A percentile compares a stretch with the other conserved stretches of the same genome.
phyloP scores from a whole-genome alignment of 2,113 vertebrate species.

The Odobenus rosmarus region DNA sequence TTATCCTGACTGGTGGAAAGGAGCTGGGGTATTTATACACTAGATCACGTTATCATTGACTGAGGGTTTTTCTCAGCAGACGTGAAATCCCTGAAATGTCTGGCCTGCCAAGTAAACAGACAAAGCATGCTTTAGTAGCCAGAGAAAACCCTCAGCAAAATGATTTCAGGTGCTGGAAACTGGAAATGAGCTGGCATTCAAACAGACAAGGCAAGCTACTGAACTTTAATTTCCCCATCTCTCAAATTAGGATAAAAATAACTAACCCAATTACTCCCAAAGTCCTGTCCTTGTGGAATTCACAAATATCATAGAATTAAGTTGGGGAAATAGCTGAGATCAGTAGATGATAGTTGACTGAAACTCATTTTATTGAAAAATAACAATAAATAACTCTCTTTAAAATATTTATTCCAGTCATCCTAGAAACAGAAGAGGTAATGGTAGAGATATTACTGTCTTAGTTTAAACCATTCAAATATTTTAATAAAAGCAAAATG shows the following conservation, averaged over 20 bases:
- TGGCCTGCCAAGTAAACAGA: background rate
- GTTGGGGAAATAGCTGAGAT: background rate
- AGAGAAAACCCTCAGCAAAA: background rate
- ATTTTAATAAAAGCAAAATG: background rate
- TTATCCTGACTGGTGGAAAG: too few relatives aligned
- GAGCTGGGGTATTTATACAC: background rate
- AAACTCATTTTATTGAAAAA: constrained; percentile 23
- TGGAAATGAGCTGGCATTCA: background rate
- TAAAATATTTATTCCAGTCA: background rate
- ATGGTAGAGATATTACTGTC: background rate
- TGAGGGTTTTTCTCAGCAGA: background rate
- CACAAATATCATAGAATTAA: background rate
- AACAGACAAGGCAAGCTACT: background rate
- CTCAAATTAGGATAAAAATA: background rate
- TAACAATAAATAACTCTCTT: background rate
- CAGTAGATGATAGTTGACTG: background rate
- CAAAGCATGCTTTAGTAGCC: background rate
- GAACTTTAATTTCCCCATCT: background rate
- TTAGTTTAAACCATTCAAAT: constrained; percentile 19
- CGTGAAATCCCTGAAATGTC: background rate
- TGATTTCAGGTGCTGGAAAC: background rate
- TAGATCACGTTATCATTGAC: background rate
- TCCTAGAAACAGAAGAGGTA: background rate
- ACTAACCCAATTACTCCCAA: background rate
- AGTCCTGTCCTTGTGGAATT: background rate